These are phyloP conservation scores for Tonatia bakeri DNA, from an alignment of 2,113 vertebrate genomes.

Conservation along the genomic window DNA sequence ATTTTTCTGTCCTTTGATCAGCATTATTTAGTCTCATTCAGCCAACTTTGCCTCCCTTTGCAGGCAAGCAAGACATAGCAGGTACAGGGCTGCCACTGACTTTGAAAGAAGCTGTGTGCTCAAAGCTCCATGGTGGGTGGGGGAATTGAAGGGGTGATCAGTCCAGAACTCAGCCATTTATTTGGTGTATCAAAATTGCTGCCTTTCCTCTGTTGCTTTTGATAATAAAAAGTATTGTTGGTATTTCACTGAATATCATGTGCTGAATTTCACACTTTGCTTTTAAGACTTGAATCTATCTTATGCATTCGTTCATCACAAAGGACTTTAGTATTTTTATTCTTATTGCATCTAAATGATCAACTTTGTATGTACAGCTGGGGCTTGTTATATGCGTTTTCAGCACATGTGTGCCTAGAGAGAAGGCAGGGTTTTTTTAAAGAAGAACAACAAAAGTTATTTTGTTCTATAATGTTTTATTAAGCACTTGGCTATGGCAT, in stretches of 20 bases:
- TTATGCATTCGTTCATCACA: conserved; percentile 20
- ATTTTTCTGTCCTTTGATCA: conserved; percentile 7
- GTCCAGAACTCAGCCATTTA: neutral
- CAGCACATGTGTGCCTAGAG: neutral
- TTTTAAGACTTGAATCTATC: neutral
- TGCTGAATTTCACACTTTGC: neutral
- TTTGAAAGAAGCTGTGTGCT: neutral
- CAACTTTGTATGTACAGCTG: neutral
- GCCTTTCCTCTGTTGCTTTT: conserved; percentile 11
- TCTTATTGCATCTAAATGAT: conserved; percentile 31
- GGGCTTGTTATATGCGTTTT: conserved; percentile 1
- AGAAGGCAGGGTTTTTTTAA: neutral
- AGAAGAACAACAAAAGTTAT: neutral
- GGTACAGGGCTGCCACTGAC: neutral
- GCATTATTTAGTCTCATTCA: neutral
- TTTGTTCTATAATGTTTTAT: conserved; percentile 45
- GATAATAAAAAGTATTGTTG: conserved; percentile 12
- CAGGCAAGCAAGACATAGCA: neutral
- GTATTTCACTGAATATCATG: neutral
- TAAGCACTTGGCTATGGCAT: conserved; percentile 23
- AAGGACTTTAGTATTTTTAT: conserved; percentile 22
- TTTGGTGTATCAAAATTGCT: neutral
- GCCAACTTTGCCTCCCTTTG: neutral
- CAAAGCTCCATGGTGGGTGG: neutral
- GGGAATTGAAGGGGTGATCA: neutral